phyloP scores from a whole-genome alignment of 2,888 invertebrate genomes.

The Polymixis lichenea region DNA sequence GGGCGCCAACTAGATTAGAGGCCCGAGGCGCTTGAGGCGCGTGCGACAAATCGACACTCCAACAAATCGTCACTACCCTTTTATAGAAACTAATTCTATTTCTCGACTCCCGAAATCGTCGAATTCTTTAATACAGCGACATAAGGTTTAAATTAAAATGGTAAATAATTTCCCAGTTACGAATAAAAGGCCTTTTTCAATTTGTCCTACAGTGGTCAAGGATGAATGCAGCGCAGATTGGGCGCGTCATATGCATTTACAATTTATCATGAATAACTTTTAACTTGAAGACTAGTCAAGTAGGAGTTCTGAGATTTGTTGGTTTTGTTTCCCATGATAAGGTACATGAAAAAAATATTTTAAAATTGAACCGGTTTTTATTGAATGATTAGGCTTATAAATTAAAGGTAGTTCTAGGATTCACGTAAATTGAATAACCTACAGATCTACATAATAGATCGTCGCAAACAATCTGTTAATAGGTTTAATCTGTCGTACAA shows the following conservation, averaged over 20 bases:
- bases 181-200: constrained; percentile 68
- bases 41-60: constrained; percentile 79
- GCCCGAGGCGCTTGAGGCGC: constrained; percentile 78
- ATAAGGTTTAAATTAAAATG: constrained; percentile 58
- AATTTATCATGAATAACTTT: constrained; percentile 22
- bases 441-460: neutral
- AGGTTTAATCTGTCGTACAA: constrained; percentile 67
- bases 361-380: too few relatives aligned
- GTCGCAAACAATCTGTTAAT: constrained; percentile 26
- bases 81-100: constrained; percentile 59
- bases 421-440: neutral
- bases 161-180: constrained; percentile 38
- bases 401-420: neutral
- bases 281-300: neutral
- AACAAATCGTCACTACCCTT: constrained; percentile 64
- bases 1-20: constrained; percentile 88
- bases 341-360: too few relatives aligned
- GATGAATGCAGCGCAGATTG: constrained; percentile 74
- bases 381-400: neutral
- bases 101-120: constrained; percentile 17
- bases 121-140: constrained; percentile 7
- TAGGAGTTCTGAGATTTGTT: neutral
- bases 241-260: constrained; percentile 69
- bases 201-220: constrained; percentile 75
- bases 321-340: too few relatives aligned